These are phyloP conservation scores for Amphilophus citrinellus DNA, from an alignment of 2,113 vertebrate genomes.

Conservation along the genomic window DNA sequence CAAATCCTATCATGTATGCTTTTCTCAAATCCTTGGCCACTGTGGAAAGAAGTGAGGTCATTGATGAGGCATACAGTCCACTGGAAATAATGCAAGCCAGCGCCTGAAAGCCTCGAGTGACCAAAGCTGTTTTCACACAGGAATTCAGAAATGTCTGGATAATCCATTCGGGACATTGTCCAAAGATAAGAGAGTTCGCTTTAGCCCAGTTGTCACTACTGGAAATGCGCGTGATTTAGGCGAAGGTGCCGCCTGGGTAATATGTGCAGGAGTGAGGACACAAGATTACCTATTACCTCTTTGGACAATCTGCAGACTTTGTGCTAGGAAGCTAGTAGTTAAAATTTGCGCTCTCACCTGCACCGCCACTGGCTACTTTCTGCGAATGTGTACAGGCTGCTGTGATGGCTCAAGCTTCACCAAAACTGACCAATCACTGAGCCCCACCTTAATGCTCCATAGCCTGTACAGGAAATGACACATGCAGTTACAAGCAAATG, in stretches of 20 bases:
- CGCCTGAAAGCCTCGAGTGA: constrained; percentile 11
- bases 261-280: no score
- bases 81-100: not conserved
- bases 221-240: not conserved
- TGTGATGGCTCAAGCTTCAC: constrained; percentile 4
- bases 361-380: no score
- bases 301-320: not conserved
- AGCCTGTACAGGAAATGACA: not conserved
- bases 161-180: not conserved
- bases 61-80: not conserved
- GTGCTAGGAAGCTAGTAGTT: not conserved
- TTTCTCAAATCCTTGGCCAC: not conserved
- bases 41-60: not conserved
- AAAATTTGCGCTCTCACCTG: not conserved
- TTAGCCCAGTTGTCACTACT: not conserved
- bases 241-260: not conserved
- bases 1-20: constrained; percentile 1
- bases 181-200: not conserved
- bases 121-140: constrained; percentile 6
- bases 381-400: not conserved
- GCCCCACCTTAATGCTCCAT: not conserved
- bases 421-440: not conserved
- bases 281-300: not conserved
- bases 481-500: not conserved
- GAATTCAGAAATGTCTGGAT: not conserved